phyloP scores from a whole-genome alignment of 2,797 vertebrate species.

The Manis crassicaudata region DNA sequence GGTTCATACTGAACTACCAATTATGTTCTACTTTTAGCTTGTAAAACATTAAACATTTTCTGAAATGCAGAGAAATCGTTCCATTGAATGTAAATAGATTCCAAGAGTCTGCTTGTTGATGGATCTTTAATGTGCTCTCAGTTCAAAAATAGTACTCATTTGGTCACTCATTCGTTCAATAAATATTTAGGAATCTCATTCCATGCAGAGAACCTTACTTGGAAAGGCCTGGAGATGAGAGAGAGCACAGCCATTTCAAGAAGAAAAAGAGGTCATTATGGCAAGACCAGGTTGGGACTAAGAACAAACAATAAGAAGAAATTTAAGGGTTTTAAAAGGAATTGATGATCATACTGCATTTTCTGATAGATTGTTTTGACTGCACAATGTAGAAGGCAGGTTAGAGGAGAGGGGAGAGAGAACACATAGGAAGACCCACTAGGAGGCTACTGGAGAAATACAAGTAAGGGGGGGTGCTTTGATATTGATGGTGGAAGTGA shows the following conservation, averaged over 20 bases:
- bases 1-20: background rate
- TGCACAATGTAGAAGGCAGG: background rate
- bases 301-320: background rate
- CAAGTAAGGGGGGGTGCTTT: background rate
- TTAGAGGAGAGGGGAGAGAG: background rate
- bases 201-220: background rate
- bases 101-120: background rate
- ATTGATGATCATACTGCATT: background rate
- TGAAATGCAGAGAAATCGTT: background rate
- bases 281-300: background rate
- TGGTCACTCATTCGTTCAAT: background rate
- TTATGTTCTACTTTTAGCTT: slow-evolving; percentile 34
- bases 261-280: background rate
- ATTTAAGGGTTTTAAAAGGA: background rate
- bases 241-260: background rate
- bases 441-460: background rate
- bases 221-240: background rate
- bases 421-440: background rate
- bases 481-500: background rate
- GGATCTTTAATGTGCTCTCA: background rate
- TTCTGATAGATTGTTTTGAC: background rate
- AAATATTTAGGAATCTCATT: slow-evolving; percentile 13
- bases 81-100: background rate
- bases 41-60: background rate
- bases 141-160: background rate